A percentile compares a stretch with the other conserved stretches of the same genome.
Evolutionary conservation across 2,113 vertebrate species (phyloP).

Genomic region (Agapornis roseicollis): DNA sequence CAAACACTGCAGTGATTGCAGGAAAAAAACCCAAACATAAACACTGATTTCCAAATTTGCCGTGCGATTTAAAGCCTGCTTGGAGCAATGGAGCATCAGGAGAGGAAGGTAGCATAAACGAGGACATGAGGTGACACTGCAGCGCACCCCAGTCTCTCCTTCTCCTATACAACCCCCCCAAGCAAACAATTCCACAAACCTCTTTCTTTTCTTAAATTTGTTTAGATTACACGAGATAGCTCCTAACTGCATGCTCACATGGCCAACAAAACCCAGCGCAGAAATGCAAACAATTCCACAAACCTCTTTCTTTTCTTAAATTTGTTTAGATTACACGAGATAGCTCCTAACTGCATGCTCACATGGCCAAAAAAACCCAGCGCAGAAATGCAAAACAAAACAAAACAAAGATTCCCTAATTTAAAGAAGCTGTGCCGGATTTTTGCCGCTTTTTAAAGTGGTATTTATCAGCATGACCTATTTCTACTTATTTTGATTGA

Average conservation of each 20-base stretch:
- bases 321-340: slow-evolving; percentile 26
- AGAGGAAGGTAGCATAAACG: neutral
- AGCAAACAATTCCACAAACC: neutral
- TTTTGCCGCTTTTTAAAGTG: neutral
- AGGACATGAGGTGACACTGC: neutral
- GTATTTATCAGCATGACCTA: neutral
- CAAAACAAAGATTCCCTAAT: neutral
- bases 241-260: neutral
- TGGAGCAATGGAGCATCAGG: neutral
- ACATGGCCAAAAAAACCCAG: neutral
- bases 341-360: neutral
- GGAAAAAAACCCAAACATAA: neutral
- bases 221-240: slow-evolving; percentile 20
- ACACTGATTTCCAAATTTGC: neutral
- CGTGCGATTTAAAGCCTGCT: neutral
- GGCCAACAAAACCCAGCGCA: neutral
- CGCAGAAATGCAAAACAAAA: neutral
- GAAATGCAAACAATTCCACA: slow-evolving; percentile 6
- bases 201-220: slow-evolving; percentile 9
- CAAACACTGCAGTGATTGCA: neutral
- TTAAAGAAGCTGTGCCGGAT: neutral
- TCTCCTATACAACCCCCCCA: neutral
- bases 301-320: slow-evolving; percentile 8
- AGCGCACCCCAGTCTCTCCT: fast-evolving
- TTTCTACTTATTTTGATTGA: neutral